These are phyloP conservation scores for Macrocentrus cingulum DNA, from an alignment of 1,140 invertebrate genomes.

Conservation along the genomic window DNA sequence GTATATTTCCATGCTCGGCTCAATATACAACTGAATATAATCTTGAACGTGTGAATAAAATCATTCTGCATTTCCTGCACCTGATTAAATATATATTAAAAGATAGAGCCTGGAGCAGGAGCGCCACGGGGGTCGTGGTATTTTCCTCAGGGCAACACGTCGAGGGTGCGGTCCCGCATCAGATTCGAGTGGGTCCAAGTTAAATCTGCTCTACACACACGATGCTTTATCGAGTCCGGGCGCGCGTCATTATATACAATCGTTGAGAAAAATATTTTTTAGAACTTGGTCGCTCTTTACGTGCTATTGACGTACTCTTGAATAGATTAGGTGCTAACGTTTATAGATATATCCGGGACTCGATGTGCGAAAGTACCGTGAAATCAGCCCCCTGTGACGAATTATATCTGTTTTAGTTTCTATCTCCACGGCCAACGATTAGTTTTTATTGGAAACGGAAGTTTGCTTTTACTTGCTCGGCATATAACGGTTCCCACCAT, in stretches of 20 bases:
- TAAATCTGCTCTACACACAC: too few species aligned
- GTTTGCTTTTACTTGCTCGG: slow-evolving; percentile 13
- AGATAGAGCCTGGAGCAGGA: slow-evolving; percentile 35
- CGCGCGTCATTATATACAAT: too few species aligned
- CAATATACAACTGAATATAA: too few species aligned
- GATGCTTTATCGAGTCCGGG: too few species aligned
- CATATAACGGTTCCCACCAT: neutral
- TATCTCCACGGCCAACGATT: slow-evolving; percentile 14
- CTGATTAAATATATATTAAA: slow-evolving; percentile 58
- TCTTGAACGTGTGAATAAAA: neutral
- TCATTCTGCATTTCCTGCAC: slow-evolving; percentile 39
- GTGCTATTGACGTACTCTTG: too few species aligned
- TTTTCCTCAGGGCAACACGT: slow-evolving; percentile 50
- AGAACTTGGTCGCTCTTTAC: too few species aligned
- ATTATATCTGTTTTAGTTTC: neutral
- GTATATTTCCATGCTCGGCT: slow-evolving; percentile 2
- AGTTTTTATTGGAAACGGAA: slow-evolving; percentile 23
- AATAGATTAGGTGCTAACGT: too few species aligned
- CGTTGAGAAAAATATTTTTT: too few species aligned
- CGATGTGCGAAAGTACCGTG: too few species aligned
- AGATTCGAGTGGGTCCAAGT: slow-evolving; percentile 10
- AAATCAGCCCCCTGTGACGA: too few species aligned
- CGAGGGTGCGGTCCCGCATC: too few species aligned
- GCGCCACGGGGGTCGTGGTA: slow-evolving; percentile 53
- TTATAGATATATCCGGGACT: too few species aligned